Conservation (phyloP, 2,888 invertebrate genomes). For the Leptinotarsa juncta region DNA sequence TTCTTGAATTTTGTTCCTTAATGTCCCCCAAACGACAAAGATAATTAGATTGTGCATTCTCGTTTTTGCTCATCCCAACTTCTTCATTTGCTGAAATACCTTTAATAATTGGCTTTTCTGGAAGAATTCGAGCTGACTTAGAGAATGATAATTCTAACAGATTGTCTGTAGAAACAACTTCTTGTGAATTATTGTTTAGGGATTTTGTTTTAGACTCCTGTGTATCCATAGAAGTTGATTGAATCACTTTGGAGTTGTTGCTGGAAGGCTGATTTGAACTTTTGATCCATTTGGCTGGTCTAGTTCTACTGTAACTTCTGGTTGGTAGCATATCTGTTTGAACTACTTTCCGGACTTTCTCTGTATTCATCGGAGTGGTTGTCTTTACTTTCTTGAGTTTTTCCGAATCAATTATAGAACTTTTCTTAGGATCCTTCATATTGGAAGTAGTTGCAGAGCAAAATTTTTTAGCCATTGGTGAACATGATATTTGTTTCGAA, state of each 20-base stretch:
- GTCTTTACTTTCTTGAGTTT: not conserved
- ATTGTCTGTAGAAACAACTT: constrained; percentile 20
- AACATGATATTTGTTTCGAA: not conserved
- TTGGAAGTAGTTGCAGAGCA: not conserved
- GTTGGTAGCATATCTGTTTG: constrained; percentile 15
- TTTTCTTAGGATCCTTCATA: constrained; percentile 8
- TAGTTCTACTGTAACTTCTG: constrained; percentile 22
- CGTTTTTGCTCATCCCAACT: not conserved
- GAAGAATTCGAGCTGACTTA: not conserved
- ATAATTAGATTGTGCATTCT: too few relatives aligned
- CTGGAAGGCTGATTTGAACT: constrained; percentile 6
- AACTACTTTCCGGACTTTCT: not conserved
- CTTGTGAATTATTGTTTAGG: not conserved
- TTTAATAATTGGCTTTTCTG: not conserved
- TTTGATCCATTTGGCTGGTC: constrained; percentile 18
- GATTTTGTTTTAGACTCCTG: not conserved
- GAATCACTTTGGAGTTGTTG: not conserved
- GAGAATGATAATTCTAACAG: constrained; percentile 9
- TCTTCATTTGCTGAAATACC: too few relatives aligned
- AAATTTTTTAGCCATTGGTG: not conserved
- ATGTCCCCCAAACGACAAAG: too few relatives aligned
- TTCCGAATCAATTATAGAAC: not conserved
- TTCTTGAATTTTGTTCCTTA: not conserved
- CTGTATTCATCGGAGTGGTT: not conserved
- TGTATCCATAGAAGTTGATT: constrained; percentile 1